phyloP scores from a whole-genome alignment of 2,888 invertebrate genomes.

The Calephelis perditalis region DNA sequence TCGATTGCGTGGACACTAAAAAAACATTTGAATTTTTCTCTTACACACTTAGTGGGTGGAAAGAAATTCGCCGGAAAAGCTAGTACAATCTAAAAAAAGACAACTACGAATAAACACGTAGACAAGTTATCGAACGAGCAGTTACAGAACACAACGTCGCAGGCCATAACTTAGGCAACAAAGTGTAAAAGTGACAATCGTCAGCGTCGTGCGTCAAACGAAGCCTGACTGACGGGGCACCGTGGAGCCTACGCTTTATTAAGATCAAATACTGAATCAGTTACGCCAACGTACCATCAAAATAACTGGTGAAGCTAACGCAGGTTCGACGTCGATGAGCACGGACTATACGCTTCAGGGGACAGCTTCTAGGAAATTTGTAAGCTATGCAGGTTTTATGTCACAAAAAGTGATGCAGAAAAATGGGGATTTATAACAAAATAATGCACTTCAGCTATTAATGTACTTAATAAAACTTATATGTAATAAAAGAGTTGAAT shows the following conservation, averaged over 20 bases:
- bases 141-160: not conserved
- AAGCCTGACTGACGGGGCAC: constrained; percentile 25
- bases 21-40: no score
- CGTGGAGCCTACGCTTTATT: constrained; percentile 29
- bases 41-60: no score
- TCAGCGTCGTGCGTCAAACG: constrained; percentile 18
- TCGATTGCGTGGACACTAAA: no score
- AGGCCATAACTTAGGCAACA: constrained; percentile 11
- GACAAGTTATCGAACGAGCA: not conserved
- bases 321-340: constrained; percentile 35
- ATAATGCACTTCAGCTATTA: no score
- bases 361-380: constrained; percentile 41
- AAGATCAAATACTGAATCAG: constrained; percentile 34
- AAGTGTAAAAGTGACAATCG: constrained; percentile 19
- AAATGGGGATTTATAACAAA: no score
- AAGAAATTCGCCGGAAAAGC: no score
- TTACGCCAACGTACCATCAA: constrained; percentile 44
- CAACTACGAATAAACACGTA: no score
- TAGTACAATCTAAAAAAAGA: no score
- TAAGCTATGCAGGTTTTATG: constrained; percentile 1
- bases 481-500: no score
- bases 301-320: constrained; percentile 40
- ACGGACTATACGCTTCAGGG: constrained; percentile 46
- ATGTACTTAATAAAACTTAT: no score
- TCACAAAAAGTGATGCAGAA: not conserved